Evolutionary conservation across 53 echinoderm and acorn worm genomes (phyloP).

Genomic region (Mesocentrotus franciscanus): DNA sequence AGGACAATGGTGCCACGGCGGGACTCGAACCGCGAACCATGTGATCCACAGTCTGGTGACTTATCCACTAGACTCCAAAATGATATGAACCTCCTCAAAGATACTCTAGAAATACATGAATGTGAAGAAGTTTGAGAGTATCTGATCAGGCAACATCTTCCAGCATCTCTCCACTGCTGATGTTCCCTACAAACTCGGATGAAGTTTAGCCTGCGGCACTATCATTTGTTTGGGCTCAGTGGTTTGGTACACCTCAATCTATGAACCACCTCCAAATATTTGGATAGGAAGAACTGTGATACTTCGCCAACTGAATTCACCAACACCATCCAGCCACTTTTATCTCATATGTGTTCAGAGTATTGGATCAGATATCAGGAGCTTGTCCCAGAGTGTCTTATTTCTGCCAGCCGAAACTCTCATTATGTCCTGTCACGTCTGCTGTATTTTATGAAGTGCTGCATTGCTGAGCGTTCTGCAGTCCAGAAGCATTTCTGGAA

Average conservation of each 20-base stretch:
- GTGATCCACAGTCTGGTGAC: no score
- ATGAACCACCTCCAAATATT: background rate
- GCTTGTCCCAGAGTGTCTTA: background rate
- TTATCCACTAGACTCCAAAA: no score
- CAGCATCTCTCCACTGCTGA: no score
- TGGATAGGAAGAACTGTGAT: background rate
- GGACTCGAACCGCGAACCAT: no score
- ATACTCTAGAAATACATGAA: no score
- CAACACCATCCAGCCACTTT: background rate
- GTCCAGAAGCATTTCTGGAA: constrained; percentile 53
- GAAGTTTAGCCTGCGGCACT: background rate
- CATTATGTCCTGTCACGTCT: constrained; percentile 9
- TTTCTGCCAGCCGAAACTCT: background rate
- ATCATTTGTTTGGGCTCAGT: background rate
- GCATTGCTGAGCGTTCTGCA: constrained; percentile 34
- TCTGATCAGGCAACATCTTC: no score
- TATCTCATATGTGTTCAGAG: background rate
- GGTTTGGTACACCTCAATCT: background rate
- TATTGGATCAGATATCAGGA: background rate
- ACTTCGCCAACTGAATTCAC: background rate
- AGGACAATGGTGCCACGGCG: no score
- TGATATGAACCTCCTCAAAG: no score
- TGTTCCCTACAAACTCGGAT: background rate
- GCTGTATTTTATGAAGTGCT: constrained; percentile 44
- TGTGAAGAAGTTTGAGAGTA: no score